Conservation (phyloP, 2,113 vertebrate species). For the Nematolebias whitei region DNA sequence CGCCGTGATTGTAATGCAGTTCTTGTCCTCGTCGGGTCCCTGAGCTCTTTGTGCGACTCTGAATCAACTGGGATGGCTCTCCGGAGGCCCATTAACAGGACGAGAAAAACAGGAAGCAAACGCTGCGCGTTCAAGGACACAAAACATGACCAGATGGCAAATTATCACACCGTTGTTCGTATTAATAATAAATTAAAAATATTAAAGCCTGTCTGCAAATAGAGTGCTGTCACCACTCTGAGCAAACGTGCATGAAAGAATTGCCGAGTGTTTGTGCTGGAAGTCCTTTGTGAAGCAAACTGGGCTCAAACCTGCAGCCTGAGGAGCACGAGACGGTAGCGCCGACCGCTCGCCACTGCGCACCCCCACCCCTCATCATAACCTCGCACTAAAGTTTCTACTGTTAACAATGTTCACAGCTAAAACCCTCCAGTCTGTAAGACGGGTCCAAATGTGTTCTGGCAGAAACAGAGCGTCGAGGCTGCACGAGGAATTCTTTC, state of each 20-base stretch:
- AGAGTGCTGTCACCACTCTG: too few species aligned
- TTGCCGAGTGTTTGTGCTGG: too few species aligned
- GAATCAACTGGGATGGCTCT: slow-evolving; percentile 61
- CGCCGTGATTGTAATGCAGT: slow-evolving; percentile 68
- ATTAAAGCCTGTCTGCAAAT: not conserved
- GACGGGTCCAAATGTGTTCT: not conserved
- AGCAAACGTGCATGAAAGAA: too few species aligned
- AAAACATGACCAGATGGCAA: slow-evolving; percentile 44
- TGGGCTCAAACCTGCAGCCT: too few species aligned
- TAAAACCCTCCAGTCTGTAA: not conserved
- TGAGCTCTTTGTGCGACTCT: slow-evolving; percentile 56
- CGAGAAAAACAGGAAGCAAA: slow-evolving; percentile 65
- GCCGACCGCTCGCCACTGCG: too few species aligned
- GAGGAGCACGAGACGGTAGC: too few species aligned
- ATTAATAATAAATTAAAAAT: not conserved
- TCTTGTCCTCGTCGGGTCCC: slow-evolving; percentile 61
- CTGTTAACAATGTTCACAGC: not conserved
- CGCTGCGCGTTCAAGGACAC: slow-evolving; percentile 25
- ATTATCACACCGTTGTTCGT: slow-evolving; percentile 28
- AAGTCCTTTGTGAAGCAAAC: too few species aligned
- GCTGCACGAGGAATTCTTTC: not conserved
- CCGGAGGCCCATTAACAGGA: slow-evolving; percentile 49
- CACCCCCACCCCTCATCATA: too few species aligned
- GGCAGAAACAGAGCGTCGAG: not conserved
- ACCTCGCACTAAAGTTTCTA: not conserved